These are phyloP conservation scores for Cathartes aura DNA, from an alignment of 2,113 vertebrate genomes.

Conservation along the genomic window DNA sequence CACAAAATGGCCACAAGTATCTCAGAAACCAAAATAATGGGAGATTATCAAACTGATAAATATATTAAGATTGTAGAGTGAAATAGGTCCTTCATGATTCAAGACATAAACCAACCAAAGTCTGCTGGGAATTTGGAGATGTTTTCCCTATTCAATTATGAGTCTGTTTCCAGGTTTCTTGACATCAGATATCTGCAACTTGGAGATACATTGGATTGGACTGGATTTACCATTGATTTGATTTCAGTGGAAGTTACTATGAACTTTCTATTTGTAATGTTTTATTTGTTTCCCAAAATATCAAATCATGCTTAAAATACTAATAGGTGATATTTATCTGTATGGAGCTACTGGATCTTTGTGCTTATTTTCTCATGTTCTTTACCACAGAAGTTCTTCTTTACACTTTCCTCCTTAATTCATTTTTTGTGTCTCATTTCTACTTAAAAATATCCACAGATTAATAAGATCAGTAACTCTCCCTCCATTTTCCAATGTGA, in stretches of 20 bases:
- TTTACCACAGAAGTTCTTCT: not conserved
- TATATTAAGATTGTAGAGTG: not conserved
- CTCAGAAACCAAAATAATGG: not conserved
- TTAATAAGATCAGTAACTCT: not conserved
- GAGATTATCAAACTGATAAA: not conserved
- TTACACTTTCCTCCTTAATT: not conserved
- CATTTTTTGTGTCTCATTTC: not conserved
- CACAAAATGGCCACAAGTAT: not conserved
- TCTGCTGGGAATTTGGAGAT: not conserved
- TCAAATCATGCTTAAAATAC: not conserved
- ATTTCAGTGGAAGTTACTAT: not conserved
- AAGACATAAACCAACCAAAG: not conserved
- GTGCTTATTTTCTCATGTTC: not conserved
- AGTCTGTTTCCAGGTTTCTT: not conserved
- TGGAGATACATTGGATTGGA: not conserved
- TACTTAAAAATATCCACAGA: not conserved
- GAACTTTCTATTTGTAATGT: not conserved
- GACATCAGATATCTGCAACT: not conserved
- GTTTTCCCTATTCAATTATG: not conserved
- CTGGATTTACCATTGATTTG: not conserved
- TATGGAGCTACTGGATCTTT: not conserved
- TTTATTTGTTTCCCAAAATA: not conserved
- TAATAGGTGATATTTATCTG: not conserved
- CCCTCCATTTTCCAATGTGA: not conserved
- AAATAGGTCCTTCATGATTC: not conserved